phyloP scores from a whole-genome alignment of 2,888 invertebrate genomes.

The Calliopum simillimum region DNA sequence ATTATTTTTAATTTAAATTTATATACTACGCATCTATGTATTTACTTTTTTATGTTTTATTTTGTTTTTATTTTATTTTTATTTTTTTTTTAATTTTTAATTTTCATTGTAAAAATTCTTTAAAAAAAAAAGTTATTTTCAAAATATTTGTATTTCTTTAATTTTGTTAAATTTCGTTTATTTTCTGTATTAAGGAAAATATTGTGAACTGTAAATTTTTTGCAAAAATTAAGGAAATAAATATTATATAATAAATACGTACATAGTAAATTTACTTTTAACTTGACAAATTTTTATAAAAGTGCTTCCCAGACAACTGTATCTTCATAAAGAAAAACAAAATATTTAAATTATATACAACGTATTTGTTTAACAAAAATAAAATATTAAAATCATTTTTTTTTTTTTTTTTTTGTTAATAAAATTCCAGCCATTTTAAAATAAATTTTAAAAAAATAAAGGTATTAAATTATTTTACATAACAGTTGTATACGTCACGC shows the following conservation, averaged over 20 bases:
- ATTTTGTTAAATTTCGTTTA: conserved; percentile 43
- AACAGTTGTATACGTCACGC: too few species aligned
- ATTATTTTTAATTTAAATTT: conserved; percentile 12
- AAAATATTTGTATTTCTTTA: conserved; percentile 30
- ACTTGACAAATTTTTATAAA: conserved; percentile 15
- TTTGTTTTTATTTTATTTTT: background rate
- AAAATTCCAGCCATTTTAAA: conserved; percentile 3
- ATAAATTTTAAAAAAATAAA: background rate
- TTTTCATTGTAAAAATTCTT: conserved; percentile 28
- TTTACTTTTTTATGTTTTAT: conserved; percentile 26
- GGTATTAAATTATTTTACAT: too few species aligned
- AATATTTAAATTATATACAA: background rate
- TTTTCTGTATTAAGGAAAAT: conserved; percentile 47
- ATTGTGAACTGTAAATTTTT: conserved; percentile 29
- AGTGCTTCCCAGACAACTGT: conserved; percentile 39
- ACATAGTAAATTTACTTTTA: conserved; percentile 1
- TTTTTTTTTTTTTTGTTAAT: background rate
- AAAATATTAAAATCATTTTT: conserved; percentile 12
- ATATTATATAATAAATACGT: conserved; percentile 13
- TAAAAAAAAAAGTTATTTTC: conserved; percentile 21
- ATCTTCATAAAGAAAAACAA: background rate
- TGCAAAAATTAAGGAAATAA: conserved; percentile 27
- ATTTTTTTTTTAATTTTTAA: conserved; percentile 15
- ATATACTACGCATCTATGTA: background rate
- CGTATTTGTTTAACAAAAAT: conserved; percentile 37